These are phyloP conservation scores for Nycticebus coucang DNA, from an alignment of 2,113 vertebrate genomes.

Conservation along the genomic window DNA sequence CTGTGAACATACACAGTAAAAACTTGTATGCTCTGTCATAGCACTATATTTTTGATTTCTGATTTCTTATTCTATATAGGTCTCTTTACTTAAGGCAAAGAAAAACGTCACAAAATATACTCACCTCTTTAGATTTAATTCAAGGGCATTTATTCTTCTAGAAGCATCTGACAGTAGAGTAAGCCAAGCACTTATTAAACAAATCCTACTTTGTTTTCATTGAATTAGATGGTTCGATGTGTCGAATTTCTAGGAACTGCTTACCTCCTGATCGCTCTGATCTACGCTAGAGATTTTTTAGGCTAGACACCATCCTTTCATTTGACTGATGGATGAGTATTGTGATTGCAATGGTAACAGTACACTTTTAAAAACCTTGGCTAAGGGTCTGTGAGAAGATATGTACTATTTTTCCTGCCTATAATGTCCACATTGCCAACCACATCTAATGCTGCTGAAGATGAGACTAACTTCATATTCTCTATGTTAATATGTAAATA, in stretches of 20 bases:
- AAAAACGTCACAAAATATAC: not conserved
- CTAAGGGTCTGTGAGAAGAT: not conserved
- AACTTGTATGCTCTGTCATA: not conserved
- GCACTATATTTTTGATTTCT: not conserved
- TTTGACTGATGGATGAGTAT: not conserved
- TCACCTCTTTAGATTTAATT: constrained; percentile 1
- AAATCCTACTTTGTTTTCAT: not conserved
- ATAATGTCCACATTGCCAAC: not conserved
- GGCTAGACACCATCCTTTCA: not conserved
- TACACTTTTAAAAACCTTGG: not conserved
- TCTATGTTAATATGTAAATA: not conserved
- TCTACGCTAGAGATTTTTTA: constrained; percentile 16
- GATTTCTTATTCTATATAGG: not conserved
- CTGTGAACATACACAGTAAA: not conserved
- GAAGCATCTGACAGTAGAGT: not conserved
- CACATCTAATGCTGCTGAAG: not conserved
- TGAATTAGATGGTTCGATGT: not conserved
- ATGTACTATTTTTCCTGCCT: not conserved
- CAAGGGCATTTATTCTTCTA: not conserved
- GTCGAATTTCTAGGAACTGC: not conserved
- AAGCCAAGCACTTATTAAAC: not conserved
- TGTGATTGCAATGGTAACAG: not conserved
- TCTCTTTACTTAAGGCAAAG: not conserved
- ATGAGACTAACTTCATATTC: not conserved
- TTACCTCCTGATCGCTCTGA: not conserved